These are phyloP conservation scores for Luehdorfia chinensis DNA, from an alignment of 1,140 invertebrate species.

Conservation along the genomic window DNA sequence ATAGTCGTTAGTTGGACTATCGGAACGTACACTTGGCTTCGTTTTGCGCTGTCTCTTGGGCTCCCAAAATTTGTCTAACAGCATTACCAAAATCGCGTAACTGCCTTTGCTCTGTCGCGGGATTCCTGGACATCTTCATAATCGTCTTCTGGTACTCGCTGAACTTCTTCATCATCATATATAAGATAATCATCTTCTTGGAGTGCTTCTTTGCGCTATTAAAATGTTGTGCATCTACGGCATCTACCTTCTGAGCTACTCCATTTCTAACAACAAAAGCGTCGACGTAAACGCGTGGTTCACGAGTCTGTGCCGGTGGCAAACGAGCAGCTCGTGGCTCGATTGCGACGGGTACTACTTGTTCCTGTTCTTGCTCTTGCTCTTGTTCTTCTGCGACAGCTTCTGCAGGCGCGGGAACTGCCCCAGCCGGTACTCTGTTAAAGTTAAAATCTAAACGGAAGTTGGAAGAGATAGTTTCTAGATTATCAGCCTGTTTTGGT, in stretches of 20 bases:
- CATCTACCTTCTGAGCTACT: slow-evolving; percentile 51
- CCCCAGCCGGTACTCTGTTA: slow-evolving; percentile 40
- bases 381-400: slow-evolving; percentile 26
- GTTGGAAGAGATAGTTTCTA: slow-evolving; percentile 58
- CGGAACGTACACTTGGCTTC: too few species aligned
- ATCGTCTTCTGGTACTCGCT: slow-evolving; percentile 50
- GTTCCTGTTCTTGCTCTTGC: slow-evolving; percentile 32
- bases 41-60: slow-evolving; percentile 39
- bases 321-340: slow-evolving; percentile 47
- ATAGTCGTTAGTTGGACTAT: slow-evolving; percentile 51
- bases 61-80: slow-evolving; percentile 64
- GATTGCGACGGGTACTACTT: slow-evolving; percentile 34
- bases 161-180: slow-evolving; percentile 56
- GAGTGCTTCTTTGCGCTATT: slow-evolving; percentile 31
- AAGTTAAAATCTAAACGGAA: slow-evolving; percentile 59
- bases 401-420: slow-evolving; percentile 27
- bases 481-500: slow-evolving; percentile 42
- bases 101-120: slow-evolving; percentile 49
- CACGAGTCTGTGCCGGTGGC: slow-evolving; percentile 39
- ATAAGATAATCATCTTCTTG: slow-evolving; percentile 55
- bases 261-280: slow-evolving; percentile 70
- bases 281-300: slow-evolving; percentile 68
- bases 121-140: slow-evolving; percentile 62
- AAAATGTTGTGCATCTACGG: slow-evolving; percentile 57
- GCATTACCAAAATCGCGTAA: slow-evolving; percentile 58